These are phyloP conservation scores for Rhinolophus sinicus DNA, from an alignment of 2,113 vertebrate species.

Conservation along the genomic window DNA sequence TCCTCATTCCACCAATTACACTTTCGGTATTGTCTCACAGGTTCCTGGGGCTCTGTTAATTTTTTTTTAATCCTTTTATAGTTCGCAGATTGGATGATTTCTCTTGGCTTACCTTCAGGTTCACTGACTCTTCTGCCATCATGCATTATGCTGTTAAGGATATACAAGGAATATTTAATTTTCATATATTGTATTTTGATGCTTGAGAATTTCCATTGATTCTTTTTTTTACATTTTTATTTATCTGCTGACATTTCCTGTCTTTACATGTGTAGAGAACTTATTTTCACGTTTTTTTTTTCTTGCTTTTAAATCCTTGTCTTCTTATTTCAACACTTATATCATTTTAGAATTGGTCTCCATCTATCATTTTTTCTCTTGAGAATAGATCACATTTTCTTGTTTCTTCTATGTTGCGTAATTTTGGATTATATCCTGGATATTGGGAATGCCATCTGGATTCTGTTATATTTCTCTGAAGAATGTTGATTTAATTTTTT, in stretches of 20 bases:
- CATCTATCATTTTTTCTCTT: not conserved
- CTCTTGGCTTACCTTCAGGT: not conserved
- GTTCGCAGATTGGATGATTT: not conserved
- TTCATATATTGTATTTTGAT: not conserved
- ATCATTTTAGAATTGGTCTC: not conserved
- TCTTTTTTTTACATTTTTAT: not conserved
- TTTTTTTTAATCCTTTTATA: not conserved
- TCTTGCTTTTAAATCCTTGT: not conserved
- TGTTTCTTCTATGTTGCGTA: not conserved
- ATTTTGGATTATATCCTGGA: conserved; percentile 8
- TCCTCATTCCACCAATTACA: not conserved
- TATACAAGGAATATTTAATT: not conserved
- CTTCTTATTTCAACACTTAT: conserved; percentile 6
- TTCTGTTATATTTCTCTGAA: conserved; percentile 66
- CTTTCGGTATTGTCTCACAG: not conserved
- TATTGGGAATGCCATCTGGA: conserved; percentile 43
- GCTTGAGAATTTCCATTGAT: not conserved
- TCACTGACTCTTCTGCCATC: not conserved
- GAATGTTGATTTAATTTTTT: conserved; percentile 3
- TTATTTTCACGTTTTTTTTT: not conserved
- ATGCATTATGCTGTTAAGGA: not conserved
- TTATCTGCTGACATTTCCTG: not conserved
- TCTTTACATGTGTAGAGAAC: not conserved
- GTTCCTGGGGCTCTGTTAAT: too few relatives aligned
- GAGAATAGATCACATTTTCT: not conserved